A percentile compares a stretch with the other conserved stretches of the same genome.
Conservation (phyloP, 2,797 vertebrate species). For the Scolopax rusticola region DNA sequence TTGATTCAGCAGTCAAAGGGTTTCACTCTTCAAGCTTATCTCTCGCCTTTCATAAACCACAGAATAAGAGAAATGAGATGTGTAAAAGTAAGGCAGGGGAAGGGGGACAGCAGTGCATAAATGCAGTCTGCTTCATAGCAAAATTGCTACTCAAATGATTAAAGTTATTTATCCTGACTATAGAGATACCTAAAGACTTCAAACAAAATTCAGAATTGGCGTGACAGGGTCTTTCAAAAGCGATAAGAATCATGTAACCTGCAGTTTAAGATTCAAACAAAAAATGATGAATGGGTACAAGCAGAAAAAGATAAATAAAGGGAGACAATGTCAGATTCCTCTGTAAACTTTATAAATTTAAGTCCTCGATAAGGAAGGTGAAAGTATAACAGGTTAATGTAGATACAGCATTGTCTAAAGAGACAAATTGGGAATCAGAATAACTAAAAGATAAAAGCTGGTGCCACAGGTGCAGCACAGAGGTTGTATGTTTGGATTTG, state of each 20-base stretch:
- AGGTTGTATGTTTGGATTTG: background rate
- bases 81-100: background rate
- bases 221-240: background rate
- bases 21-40: background rate
- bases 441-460: background rate
- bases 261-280: background rate
- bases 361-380: background rate
- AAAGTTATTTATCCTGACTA: slow-evolving; percentile 2
- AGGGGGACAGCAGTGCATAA: background rate
- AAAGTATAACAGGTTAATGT: background rate
- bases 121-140: background rate
- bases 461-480: background rate
- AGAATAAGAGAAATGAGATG: background rate
- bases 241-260: background rate
- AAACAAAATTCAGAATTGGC: slow-evolving; percentile 34
- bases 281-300: background rate
- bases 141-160: background rate
- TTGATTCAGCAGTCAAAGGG: background rate
- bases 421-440: background rate
- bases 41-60: background rate
- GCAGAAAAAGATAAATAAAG: slow-evolving; percentile 24
- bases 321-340: background rate
- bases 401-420: background rate
- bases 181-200: background rate
- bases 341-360: background rate